phyloP scores from a whole-genome alignment of 35 echinoderm and acorn worm genomes.

The Eucidaris tribuloides region DNA sequence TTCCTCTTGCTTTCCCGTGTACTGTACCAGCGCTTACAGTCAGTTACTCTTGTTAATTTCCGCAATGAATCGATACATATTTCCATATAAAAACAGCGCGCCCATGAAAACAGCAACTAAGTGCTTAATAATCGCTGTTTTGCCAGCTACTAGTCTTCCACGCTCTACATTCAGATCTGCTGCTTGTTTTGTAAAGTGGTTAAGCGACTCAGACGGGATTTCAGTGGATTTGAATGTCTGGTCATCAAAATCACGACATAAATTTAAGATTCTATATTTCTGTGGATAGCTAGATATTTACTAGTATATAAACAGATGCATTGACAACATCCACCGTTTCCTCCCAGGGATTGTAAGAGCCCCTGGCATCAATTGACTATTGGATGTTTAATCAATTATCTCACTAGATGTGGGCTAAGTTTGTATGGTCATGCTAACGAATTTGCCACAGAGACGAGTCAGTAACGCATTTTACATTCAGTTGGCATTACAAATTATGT shows the following conservation, averaged over 20 bases:
- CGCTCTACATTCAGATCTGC: neutral
- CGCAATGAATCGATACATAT: slow-evolving; percentile 23
- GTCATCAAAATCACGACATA: neutral
- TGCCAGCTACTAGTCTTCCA: neutral
- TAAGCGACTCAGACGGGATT: neutral
- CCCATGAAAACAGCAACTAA: neutral
- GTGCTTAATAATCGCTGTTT: slow-evolving; percentile 2
- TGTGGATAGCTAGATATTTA: neutral
- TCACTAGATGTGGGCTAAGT: neutral
- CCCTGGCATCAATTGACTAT: neutral
- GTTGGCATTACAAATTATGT: slow-evolving; percentile 1
- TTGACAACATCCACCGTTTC: neutral
- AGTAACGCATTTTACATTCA: neutral
- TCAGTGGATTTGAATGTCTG: neutral
- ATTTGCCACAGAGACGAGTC: neutral
- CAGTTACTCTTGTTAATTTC: slow-evolving; percentile 29
- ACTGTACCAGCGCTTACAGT: slow-evolving; percentile 8
- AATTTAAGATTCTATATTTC: neutral
- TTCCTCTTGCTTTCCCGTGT: slow-evolving; percentile 18
- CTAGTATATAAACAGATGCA: neutral
- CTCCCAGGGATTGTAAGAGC: neutral
- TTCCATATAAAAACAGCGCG: slow-evolving; percentile 12
- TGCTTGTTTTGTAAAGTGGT: neutral
- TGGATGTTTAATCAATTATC: neutral
- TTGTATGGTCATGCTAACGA: neutral